Evolutionary conservation across 2,113 vertebrate genomes (phyloP).

Genomic region (Chaenogobius annularis): DNA sequence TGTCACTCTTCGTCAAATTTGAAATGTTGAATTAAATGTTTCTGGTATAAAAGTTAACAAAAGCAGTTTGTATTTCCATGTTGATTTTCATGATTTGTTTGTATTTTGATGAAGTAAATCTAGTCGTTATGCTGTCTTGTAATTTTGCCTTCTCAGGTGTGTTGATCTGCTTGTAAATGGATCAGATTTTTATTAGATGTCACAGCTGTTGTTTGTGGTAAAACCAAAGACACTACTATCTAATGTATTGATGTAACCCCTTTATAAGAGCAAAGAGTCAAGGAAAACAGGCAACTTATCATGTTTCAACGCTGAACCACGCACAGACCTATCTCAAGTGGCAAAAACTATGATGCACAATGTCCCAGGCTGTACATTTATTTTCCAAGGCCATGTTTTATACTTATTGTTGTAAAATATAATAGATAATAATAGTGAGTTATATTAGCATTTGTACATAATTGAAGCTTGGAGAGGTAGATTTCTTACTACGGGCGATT

Average conservation of each 20-base stretch:
- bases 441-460: not conserved
- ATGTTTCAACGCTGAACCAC: not conserved
- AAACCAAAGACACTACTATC: not conserved
- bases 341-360: slow-evolving; percentile 18
- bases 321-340: not conserved
- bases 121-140: not conserved
- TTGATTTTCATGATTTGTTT: not conserved
- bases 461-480: not conserved
- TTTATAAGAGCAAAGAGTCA: not conserved
- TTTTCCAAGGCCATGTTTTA: not conserved
- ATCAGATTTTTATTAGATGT: not conserved
- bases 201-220: not conserved
- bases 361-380: not conserved
- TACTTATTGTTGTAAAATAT: not conserved
- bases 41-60: not conserved
- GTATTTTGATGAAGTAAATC: not conserved
- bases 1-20: not conserved
- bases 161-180: slow-evolving; percentile 1
- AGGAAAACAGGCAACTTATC: not conserved
- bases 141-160: slow-evolving; percentile 3
- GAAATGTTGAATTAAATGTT: not conserved
- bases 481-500: not conserved
- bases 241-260: not conserved
- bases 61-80: not conserved
- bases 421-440: not conserved